Evolutionary conservation across 2,888 invertebrate species (phyloP).

Genomic region (Myathropa florea): DNA sequence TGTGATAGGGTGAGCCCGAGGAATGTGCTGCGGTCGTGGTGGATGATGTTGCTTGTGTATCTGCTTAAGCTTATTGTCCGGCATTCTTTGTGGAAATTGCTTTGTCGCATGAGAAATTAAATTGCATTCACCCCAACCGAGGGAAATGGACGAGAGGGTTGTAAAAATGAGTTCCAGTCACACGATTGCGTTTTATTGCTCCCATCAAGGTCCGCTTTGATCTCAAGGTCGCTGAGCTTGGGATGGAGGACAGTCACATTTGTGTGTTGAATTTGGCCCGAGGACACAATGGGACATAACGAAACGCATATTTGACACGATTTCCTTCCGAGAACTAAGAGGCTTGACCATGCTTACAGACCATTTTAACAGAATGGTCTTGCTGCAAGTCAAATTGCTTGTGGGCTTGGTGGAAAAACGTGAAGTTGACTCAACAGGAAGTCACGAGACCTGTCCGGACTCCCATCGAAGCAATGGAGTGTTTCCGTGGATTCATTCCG

Average conservation of each 20-base stretch:
- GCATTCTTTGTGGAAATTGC: conserved; percentile 62
- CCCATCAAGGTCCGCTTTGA: conserved; percentile 19
- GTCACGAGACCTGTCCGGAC: too few species aligned
- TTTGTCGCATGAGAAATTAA: conserved; percentile 59
- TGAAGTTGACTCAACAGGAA: too few species aligned
- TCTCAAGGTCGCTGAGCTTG: not conserved
- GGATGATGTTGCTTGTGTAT: conserved; percentile 27
- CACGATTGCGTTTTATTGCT: conserved; percentile 54
- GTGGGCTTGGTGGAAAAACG: too few species aligned
- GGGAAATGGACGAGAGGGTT: not conserved
- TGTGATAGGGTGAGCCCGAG: not conserved
- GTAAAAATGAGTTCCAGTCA: conserved; percentile 37
- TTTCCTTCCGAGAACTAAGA: too few species aligned
- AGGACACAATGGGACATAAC: too few species aligned
- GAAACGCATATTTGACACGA: too few species aligned
- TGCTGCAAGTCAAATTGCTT: too few species aligned
- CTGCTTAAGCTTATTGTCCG: conserved; percentile 36
- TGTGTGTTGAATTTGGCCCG: too few species aligned
- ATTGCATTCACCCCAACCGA: conserved; percentile 6
- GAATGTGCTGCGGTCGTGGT: not conserved
- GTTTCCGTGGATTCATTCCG: not conserved
- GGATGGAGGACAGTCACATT: too few species aligned
- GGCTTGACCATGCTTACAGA: too few species aligned
- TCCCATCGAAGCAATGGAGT: too few species aligned
- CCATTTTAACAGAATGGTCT: too few species aligned